A percentile compares a stretch with the other conserved stretches of the same genome.
These are phyloP conservation scores for Nephila pilipes DNA, from an alignment of 1,140 invertebrate genomes.

Conservation along the genomic window DNA sequence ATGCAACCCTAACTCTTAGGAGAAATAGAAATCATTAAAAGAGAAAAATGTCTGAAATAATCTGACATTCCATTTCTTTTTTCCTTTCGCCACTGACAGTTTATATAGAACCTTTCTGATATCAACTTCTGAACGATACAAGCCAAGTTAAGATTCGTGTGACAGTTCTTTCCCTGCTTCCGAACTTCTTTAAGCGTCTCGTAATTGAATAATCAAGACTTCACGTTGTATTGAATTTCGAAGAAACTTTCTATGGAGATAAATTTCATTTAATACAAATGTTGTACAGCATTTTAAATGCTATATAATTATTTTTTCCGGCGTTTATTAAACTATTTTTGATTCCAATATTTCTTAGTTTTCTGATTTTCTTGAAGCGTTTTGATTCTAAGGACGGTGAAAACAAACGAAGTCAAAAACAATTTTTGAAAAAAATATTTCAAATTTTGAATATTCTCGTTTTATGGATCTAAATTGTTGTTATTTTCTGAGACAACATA, in stretches of 20 bases:
- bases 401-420: too few relatives aligned
- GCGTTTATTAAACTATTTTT: too few relatives aligned
- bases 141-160: neutral
- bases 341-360: too few relatives aligned
- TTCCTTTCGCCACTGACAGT: neutral
- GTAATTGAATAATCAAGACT: slow-evolving; percentile 26
- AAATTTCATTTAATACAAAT: neutral
- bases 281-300: neutral
- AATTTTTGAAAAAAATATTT: too few relatives aligned
- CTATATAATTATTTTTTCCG: too few relatives aligned
- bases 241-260: neutral
- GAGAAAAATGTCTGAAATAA: neutral
- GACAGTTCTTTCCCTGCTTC: neutral
- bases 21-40: slow-evolving; percentile 47
- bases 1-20: neutral
- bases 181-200: neutral
- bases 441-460: too few relatives aligned
- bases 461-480: too few relatives aligned
- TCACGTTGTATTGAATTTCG: neutral
- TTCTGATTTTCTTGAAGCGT: too few relatives aligned
- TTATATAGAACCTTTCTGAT: neutral
- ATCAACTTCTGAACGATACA: neutral
- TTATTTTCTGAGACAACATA: too few relatives aligned
- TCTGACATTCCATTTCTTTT: slow-evolving; percentile 32
- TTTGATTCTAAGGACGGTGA: too few relatives aligned